Evolutionary conservation across 92 coral and sea anemone species (phyloP).

Genomic region (Ricordea florida): DNA sequence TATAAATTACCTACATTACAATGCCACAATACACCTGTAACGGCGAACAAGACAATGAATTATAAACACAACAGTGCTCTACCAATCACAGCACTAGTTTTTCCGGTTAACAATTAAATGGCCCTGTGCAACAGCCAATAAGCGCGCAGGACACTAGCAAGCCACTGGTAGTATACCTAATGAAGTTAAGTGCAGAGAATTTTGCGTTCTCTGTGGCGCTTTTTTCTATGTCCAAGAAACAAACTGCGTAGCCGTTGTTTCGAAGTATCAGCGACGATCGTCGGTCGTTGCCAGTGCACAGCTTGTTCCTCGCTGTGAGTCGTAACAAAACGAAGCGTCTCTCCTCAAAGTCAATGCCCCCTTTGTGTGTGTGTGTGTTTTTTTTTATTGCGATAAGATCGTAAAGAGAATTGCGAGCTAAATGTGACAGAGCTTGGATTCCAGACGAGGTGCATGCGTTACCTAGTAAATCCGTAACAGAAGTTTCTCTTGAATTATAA

Average conservation of each 20-base stretch:
- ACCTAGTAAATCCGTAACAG: slow-evolving; percentile 25
- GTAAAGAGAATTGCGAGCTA: slow-evolving; percentile 26
- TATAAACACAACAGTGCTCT: slow-evolving; percentile 70
- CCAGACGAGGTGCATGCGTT: slow-evolving; percentile 36
- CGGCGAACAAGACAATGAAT: slow-evolving; percentile 93
- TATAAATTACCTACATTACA: slow-evolving; percentile 95
- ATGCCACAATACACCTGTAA: slow-evolving; percentile 86
- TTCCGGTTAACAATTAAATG: slow-evolving; percentile 88
- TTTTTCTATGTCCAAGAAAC: background rate
- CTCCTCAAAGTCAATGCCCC: background rate
- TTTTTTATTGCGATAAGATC: slow-evolving; percentile 43
- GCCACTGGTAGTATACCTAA: slow-evolving; percentile 81
- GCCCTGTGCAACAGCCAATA: slow-evolving; percentile 76
- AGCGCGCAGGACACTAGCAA: slow-evolving; percentile 52
- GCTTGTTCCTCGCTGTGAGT: background rate
- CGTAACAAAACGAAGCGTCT: background rate
- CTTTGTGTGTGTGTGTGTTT: background rate
- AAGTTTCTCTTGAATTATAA: background rate
- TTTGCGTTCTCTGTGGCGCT: background rate
- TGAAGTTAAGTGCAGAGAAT: slow-evolving; percentile 66
- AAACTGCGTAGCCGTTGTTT: background rate
- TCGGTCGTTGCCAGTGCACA: no score
- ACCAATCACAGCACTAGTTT: slow-evolving; percentile 74
- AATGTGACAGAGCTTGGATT: slow-evolving; percentile 42
- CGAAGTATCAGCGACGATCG: background rate